These are phyloP conservation scores for Oryzias sinensis DNA, from an alignment of 2,797 vertebrate genomes.

Conservation along the genomic window DNA sequence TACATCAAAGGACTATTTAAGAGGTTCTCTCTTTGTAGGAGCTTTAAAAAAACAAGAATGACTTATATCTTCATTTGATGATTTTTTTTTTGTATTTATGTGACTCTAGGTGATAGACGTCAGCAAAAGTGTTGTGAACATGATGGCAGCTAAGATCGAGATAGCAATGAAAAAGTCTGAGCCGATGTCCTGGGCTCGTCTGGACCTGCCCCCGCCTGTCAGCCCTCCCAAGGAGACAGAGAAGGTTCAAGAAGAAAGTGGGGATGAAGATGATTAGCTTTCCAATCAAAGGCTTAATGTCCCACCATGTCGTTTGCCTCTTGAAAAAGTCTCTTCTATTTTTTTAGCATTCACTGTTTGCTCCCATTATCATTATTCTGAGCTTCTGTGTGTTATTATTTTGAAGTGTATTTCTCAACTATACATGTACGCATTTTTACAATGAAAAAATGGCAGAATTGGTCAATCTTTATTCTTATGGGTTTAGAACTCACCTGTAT, in stretches of 20 bases:
- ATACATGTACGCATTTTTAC: slow-evolving; percentile 19
- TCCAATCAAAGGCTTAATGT: slow-evolving; percentile 29
- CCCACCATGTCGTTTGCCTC: slow-evolving; percentile 43
- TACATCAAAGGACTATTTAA: no score
- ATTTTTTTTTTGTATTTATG: background rate
- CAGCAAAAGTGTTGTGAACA: slow-evolving; percentile 87
- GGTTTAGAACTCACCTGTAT: slow-evolving; percentile 3
- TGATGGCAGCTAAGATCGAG: slow-evolving; percentile 95
- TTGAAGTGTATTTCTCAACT: background rate
- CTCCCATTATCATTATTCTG: background rate
- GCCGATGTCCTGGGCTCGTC: slow-evolving; percentile 89
- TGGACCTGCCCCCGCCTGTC: slow-evolving; percentile 85
- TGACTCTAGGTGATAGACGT: slow-evolving; percentile 86
- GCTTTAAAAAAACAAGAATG: no score
- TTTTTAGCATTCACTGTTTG: background rate
- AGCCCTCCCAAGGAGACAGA: slow-evolving; percentile 52
- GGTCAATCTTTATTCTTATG: slow-evolving; percentile 8
- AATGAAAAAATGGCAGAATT: background rate
- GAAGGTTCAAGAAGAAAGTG: slow-evolving; percentile 56
- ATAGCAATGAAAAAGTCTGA: slow-evolving; percentile 93
- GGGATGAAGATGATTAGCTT: slow-evolving; percentile 57
- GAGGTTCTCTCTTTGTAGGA: no score
- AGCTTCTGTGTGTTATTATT: background rate
- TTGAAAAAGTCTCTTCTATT: slow-evolving; percentile 27
- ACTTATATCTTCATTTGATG: background rate